Conservation (phyloP, 2,888 invertebrate genomes). For the Gonocerus acuteangulatus region DNA sequence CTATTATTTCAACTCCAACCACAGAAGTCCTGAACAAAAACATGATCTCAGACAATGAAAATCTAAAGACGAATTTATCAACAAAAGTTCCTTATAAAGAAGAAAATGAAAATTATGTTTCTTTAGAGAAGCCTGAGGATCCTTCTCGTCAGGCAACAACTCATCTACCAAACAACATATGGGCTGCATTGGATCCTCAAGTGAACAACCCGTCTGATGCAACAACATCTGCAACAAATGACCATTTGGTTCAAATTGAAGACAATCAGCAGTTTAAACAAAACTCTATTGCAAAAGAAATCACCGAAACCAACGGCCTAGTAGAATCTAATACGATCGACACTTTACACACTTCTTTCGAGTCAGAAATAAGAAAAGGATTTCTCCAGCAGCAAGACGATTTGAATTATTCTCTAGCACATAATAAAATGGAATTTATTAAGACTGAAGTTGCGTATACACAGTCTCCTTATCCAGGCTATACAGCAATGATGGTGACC, state of each 20-base stretch:
- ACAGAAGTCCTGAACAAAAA: not conserved
- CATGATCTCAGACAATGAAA: no score
- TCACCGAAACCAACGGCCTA: not conserved
- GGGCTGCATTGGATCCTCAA: no score
- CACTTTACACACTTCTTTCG: not conserved
- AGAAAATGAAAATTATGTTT: no score
- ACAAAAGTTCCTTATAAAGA: no score
- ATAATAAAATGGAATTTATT: conserved; percentile 10
- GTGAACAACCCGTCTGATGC: no score
- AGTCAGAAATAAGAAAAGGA: not conserved
- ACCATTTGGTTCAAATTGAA: no score
- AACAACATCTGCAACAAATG: no score
- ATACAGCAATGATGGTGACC: not conserved
- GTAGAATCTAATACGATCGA: conserved; percentile 14
- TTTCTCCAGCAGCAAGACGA: not conserved
- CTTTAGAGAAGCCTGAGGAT: no score
- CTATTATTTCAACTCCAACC: not conserved
- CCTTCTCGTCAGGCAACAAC: no score
- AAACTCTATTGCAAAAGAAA: not conserved
- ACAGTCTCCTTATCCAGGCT: not conserved
- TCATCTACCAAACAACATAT: no score
- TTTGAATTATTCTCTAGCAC: not conserved
- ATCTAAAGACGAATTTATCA: no score
- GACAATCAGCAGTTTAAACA: no score
- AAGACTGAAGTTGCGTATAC: not conserved